Percentiles rank a stretch among this genome's conserved stretches.
These are phyloP conservation scores for Philypnodon macrostomus DNA, from an alignment of 2,797 vertebrate genomes.

Conservation along the genomic window DNA sequence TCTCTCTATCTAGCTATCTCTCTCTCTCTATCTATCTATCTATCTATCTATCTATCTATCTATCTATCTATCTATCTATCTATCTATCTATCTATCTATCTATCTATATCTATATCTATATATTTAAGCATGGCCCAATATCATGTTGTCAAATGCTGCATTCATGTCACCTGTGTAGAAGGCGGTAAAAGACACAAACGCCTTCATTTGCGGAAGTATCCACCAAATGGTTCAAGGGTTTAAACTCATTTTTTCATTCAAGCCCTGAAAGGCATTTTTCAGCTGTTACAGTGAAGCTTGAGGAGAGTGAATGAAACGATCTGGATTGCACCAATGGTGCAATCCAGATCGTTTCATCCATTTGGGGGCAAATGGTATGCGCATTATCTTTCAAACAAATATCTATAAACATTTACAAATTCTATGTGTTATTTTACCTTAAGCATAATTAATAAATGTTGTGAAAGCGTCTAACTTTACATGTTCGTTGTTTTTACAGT, in stretches of 20 bases:
- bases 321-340: constrained; percentile 65
- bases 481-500: neutral
- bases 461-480: rapidly evolving
- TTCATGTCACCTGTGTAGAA: neutral
- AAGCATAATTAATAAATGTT: too few relatives aligned
- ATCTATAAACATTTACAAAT: neutral
- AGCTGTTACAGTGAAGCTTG: constrained; percentile 55
- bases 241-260: constrained; percentile 58
- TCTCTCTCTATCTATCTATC: too few relatives aligned
- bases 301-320: constrained; percentile 67
- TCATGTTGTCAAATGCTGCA: too few relatives aligned
- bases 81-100: too few relatives aligned
- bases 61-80: too few relatives aligned
- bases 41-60: too few relatives aligned
- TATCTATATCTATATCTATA: too few relatives aligned
- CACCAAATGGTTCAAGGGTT: constrained; percentile 22
- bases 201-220: neutral
- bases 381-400: neutral
- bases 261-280: constrained; percentile 58
- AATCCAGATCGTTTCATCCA: too few relatives aligned
- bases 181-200: neutral
- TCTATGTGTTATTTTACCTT: neutral
- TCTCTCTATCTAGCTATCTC: too few relatives aligned
- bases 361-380: neutral
- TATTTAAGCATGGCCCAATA: too few relatives aligned